Percentiles rank a stretch among this genome's conserved stretches.
These are phyloP conservation scores for Taurulus bubalis DNA, from an alignment of 2,113 vertebrate species.

Conservation along the genomic window DNA sequence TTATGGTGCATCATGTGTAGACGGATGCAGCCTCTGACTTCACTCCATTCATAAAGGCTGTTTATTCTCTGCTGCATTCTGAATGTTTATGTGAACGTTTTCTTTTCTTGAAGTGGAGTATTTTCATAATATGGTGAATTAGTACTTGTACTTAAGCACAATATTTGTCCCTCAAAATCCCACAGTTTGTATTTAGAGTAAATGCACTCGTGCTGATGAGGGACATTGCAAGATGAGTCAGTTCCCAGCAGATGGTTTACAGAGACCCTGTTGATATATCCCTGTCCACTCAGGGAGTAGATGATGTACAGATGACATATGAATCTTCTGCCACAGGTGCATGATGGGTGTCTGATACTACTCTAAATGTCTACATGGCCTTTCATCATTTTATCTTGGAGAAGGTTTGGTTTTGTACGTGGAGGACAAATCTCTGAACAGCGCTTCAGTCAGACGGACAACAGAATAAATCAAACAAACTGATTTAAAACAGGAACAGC, in stretches of 20 bases:
- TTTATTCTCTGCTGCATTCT: not conserved
- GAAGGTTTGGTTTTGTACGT: not conserved
- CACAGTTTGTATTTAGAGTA: not conserved
- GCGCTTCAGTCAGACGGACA: too few relatives aligned
- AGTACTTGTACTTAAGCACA: not conserved
- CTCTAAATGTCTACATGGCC: not conserved
- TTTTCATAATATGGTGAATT: not conserved
- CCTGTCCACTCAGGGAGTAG: too few relatives aligned
- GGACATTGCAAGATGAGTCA: not conserved
- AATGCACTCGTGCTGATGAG: not conserved
- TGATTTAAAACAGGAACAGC: not conserved
- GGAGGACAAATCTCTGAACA: not conserved
- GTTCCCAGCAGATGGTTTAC: not conserved
- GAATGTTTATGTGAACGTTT: not conserved
- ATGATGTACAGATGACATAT: not conserved
- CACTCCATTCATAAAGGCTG: not conserved
- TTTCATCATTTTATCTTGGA: not conserved
- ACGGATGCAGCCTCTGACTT: slow-evolving; percentile 5
- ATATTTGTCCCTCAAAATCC: not conserved
- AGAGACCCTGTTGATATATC: not conserved
- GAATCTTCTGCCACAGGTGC: not conserved
- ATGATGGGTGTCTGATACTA: not conserved
- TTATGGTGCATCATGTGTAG: slow-evolving; percentile 25
- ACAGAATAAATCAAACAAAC: not conserved
- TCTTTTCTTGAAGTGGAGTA: not conserved